These are phyloP conservation scores for Empis stercorea DNA, from an alignment of 2,888 invertebrate genomes.

Conservation along the genomic window DNA sequence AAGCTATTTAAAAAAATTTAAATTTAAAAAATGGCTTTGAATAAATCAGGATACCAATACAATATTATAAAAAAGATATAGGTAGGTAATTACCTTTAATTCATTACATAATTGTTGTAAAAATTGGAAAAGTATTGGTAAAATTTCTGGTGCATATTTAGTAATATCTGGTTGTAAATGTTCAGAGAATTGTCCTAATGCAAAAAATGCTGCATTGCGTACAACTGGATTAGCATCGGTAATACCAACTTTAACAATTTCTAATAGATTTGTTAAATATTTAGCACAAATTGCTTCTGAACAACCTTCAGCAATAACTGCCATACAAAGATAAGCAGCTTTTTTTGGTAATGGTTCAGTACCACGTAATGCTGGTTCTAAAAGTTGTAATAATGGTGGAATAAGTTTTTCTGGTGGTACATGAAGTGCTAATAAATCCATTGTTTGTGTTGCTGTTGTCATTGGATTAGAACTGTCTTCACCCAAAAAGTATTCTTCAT, in stretches of 20 bases:
- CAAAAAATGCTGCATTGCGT: slow-evolving; percentile 62
- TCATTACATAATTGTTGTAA: slow-evolving; percentile 46
- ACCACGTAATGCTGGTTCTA: slow-evolving; percentile 52
- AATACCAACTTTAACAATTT: slow-evolving; percentile 57
- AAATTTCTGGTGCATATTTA: slow-evolving; percentile 52
- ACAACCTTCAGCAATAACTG: slow-evolving; percentile 66
- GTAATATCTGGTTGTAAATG: slow-evolving; percentile 68
- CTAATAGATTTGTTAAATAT: slow-evolving; percentile 54
- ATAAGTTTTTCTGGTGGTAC: slow-evolving; percentile 65
- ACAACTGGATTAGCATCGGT: slow-evolving; percentile 49
- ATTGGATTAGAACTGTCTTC: slow-evolving; percentile 51
- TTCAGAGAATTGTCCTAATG: slow-evolving; percentile 69
- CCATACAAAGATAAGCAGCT: slow-evolving; percentile 59
- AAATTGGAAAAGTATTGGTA: slow-evolving; percentile 61
- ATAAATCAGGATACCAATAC: slow-evolving; percentile 12
- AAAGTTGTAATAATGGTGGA: slow-evolving; percentile 49
- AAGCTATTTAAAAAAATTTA: slow-evolving; percentile 13
- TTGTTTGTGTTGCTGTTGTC: slow-evolving; percentile 57
- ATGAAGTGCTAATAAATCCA: slow-evolving; percentile 60
- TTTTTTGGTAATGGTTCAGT: slow-evolving; percentile 49
- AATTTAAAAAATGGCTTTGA: slow-evolving; percentile 13
- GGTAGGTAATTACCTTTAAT: slow-evolving; percentile 35
- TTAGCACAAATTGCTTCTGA: slow-evolving; percentile 59
- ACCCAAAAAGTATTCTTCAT: slow-evolving; percentile 51
- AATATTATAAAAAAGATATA: slow-evolving; percentile 1